These are phyloP conservation scores for Magallana gigas DNA, from an alignment of 1,140 invertebrate genomes.

Conservation along the genomic window DNA sequence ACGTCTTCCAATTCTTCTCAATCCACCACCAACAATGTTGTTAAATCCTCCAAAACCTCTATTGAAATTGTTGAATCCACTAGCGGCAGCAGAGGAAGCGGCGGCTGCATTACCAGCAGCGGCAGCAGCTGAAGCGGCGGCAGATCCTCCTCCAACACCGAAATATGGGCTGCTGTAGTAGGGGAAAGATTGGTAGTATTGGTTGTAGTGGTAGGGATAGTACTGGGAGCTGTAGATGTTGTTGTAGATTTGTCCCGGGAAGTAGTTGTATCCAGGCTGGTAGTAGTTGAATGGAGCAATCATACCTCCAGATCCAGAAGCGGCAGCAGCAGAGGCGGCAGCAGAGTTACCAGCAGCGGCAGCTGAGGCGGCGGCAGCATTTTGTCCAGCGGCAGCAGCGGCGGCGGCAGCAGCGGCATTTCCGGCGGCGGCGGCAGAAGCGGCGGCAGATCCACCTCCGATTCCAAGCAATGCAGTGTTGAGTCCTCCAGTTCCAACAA, in stretches of 20 bases:
- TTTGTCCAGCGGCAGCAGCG: neutral
- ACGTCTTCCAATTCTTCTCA: neutral
- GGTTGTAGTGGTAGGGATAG: neutral
- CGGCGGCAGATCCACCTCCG: conserved; percentile 12
- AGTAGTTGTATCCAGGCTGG: neutral
- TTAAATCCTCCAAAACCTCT: neutral
- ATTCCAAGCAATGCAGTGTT: neutral
- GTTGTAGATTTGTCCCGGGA: neutral
- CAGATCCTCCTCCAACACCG: conserved; percentile 2
- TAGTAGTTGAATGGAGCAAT: neutral
- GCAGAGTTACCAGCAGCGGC: neutral
- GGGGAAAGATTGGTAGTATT: neutral
- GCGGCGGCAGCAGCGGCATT: conserved; percentile 1
- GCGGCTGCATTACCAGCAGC: neutral
- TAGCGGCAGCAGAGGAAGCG: neutral
- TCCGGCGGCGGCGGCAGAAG: neutral
- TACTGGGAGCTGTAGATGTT: neutral
- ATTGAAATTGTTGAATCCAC: neutral
- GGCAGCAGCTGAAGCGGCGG: neutral
- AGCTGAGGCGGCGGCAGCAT: neutral
- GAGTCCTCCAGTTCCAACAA: neutral
- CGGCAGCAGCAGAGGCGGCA: neutral
- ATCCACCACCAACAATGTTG: neutral
- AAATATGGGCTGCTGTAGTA: neutral
- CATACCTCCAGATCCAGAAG: neutral